Evolutionary conservation across 2,797 vertebrate species (phyloP).

Genomic region (Lepilemur septentrionalis): DNA sequence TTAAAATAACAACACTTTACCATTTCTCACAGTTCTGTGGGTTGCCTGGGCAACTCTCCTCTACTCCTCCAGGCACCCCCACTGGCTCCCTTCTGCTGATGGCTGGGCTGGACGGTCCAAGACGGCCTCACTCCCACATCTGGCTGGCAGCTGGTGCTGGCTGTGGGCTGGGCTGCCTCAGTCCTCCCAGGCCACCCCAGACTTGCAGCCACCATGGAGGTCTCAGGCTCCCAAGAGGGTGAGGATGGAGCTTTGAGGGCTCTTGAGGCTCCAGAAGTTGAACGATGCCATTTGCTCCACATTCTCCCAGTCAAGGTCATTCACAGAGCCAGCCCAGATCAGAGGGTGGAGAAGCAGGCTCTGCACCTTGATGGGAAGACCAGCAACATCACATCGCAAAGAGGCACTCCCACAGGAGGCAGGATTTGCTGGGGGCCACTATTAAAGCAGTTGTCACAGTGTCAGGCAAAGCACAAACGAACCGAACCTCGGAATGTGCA

Average conservation of each 20-base stretch:
- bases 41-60: background rate
- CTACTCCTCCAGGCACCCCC: background rate
- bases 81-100: background rate
- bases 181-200: background rate
- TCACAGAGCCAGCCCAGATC: background rate
- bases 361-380: background rate
- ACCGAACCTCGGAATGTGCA: background rate
- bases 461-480: background rate
- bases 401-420: accelerated
- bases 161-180: background rate
- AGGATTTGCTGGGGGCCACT: background rate
- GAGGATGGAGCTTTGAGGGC: background rate
- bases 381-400: accelerated
- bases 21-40: background rate
- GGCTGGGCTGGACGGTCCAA: too few species aligned
- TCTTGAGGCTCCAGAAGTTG: background rate
- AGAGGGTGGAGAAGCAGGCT: background rate
- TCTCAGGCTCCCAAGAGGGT: background rate
- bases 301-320: background rate
- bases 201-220: background rate
- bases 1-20: background rate
- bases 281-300: background rate
- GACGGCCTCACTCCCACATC: background rate
- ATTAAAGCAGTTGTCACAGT: background rate
- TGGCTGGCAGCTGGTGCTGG: background rate